Conservation (phyloP, 1,140 invertebrate genomes). For the Phymastichus coffea region DNA sequence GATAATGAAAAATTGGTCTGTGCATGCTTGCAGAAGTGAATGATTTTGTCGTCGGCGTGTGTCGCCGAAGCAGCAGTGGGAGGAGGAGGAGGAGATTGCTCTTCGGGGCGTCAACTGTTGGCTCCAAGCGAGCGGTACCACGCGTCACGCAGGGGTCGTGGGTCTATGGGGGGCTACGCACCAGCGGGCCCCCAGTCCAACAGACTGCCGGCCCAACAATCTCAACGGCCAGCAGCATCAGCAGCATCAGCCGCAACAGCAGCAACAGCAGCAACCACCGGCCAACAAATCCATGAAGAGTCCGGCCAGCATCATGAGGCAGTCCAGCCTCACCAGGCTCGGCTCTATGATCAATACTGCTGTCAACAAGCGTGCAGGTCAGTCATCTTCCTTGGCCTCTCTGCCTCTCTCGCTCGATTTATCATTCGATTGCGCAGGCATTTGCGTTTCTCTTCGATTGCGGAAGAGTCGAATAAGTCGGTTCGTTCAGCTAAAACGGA, state of each 20-base stretch:
- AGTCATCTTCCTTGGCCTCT: constrained; percentile 31
- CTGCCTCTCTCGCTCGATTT: too few relatives aligned
- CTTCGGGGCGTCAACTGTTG: neutral
- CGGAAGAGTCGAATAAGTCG: too few relatives aligned
- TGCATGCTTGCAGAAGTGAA: too few relatives aligned
- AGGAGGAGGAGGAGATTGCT: too few relatives aligned
- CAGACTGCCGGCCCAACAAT: constrained; percentile 38
- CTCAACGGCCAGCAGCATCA: neutral
- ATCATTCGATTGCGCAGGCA: too few relatives aligned
- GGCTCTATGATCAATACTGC: constrained; percentile 68
- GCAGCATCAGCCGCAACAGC: constrained; percentile 32
- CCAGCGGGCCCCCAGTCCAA: constrained; percentile 50
- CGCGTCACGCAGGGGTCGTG: constrained; percentile 56
- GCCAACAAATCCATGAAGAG: constrained; percentile 54
- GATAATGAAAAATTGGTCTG: too few relatives aligned
- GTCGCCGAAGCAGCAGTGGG: neutral
- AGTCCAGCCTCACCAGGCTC: constrained; percentile 67
- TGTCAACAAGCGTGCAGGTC: constrained; percentile 58
- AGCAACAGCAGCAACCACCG: constrained; percentile 27
- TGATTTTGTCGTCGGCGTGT: constrained; percentile 4
- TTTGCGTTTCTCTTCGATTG: too few relatives aligned
- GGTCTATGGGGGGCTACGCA: constrained; percentile 57
- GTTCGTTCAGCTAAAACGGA: too few relatives aligned
- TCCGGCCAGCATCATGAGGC: constrained; percentile 62
- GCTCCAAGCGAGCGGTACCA: constrained; percentile 48